Evolutionary conservation across 2,888 invertebrate genomes (phyloP).

Genomic region (Teinopalpus imperialis): DNA sequence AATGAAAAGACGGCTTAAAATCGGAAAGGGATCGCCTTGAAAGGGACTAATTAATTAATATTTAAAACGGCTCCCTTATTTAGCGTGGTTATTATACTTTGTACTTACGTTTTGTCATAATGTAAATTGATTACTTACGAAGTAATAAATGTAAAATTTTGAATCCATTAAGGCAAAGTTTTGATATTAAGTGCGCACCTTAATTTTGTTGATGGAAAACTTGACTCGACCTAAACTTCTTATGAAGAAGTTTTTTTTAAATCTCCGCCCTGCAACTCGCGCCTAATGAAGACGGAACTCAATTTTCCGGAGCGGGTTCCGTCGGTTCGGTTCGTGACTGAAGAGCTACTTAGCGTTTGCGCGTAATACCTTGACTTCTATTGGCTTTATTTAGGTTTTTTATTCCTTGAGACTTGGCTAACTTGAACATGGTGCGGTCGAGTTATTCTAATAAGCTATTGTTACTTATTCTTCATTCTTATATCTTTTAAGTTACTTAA

Average conservation of each 20-base stretch:
- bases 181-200: slow-evolving; percentile 72
- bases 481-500: too few relatives aligned
- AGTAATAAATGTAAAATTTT: slow-evolving; percentile 72
- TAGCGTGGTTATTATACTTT: slow-evolving; percentile 24
- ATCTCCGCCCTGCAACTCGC: slow-evolving; percentile 21
- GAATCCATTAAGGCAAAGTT: slow-evolving; percentile 75
- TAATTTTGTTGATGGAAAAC: slow-evolving; percentile 78
- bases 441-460: background rate
- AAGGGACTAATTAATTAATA: slow-evolving; percentile 28
- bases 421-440: background rate
- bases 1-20: slow-evolving; percentile 27
- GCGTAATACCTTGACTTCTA: slow-evolving; percentile 9
- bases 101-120: slow-evolving; percentile 37
- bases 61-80: slow-evolving; percentile 24
- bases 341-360: slow-evolving; percentile 21
- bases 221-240: slow-evolving; percentile 66
- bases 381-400: slow-evolving; percentile 17
- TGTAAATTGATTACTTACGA: slow-evolving; percentile 57
- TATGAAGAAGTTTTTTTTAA: slow-evolving; percentile 59
- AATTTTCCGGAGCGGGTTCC: slow-evolving; percentile 45
- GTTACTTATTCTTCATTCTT: too few relatives aligned
- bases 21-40: slow-evolving; percentile 27
- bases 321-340: slow-evolving; percentile 7
- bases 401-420: slow-evolving; percentile 3
- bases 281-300: slow-evolving; percentile 72